Conservation (phyloP, 2,797 vertebrate species). For the Furcifer pardalis region DNA sequence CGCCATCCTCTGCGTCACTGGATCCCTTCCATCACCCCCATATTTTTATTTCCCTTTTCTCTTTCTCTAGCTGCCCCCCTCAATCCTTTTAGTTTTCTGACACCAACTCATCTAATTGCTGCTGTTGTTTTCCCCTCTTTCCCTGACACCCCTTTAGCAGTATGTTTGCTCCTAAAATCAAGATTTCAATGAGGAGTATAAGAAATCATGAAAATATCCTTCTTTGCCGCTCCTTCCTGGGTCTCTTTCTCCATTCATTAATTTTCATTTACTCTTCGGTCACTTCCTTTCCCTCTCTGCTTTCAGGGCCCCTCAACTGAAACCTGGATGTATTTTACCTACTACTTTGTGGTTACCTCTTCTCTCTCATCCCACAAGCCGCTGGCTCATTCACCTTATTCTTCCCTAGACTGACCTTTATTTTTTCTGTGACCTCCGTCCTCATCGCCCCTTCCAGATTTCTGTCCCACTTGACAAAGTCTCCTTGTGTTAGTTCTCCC, state of each 20-base stretch:
- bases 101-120: no score
- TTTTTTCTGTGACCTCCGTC: background rate
- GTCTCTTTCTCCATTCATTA: background rate
- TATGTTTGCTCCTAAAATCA: no score
- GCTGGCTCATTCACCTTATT: background rate
- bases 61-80: no score
- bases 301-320: no score
- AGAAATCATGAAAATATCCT: no score
- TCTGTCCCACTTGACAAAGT: background rate
- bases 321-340: no score
- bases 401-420: background rate
- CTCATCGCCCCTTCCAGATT: background rate
- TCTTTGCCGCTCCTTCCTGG: background rate
- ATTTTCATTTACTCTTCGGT: background rate
- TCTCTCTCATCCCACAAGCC: background rate
- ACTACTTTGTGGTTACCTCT: background rate
- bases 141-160: no score
- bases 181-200: no score
- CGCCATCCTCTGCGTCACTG: background rate
- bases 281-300: no score
- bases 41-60: no score
- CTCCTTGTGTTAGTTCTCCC: background rate
- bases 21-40: background rate
- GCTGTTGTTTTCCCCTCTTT: no score
- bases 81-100: background rate